A percentile compares a stretch with the other conserved stretches of the same genome.
Evolutionary conservation across 2,113 vertebrate genomes (phyloP).

Genomic region (Motacilla tschutschensis): DNA sequence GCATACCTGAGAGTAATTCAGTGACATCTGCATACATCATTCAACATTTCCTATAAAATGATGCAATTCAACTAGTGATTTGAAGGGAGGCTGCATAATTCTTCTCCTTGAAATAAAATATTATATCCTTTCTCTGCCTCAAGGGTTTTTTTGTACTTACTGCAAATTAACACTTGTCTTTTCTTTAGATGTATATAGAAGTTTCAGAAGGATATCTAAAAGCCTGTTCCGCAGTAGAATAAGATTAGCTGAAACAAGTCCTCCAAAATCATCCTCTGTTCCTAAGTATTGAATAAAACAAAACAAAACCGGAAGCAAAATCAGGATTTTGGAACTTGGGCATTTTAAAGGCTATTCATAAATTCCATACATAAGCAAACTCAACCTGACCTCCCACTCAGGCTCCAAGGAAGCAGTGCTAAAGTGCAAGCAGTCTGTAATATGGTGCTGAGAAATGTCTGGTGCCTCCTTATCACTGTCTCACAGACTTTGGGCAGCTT

Average conservation of each 20-base stretch:
- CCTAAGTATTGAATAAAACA: slow-evolving; percentile 61
- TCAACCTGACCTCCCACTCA: neutral
- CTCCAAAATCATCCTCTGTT: slow-evolving; percentile 90
- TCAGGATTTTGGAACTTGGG: neutral
- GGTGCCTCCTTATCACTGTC: neutral
- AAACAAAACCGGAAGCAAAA: neutral
- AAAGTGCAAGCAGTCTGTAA: neutral
- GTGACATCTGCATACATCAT: neutral
- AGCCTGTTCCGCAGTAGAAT: slow-evolving; percentile 93
- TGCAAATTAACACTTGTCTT: slow-evolving; percentile 90
- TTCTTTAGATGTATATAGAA: slow-evolving; percentile 92
- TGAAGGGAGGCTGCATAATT: neutral
- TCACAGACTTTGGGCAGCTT: neutral
- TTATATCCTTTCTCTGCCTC: neutral
- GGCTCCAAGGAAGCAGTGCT: neutral
- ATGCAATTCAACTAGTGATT: neutral
- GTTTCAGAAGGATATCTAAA: slow-evolving; percentile 90
- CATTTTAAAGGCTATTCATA: neutral
- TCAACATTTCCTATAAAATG: neutral
- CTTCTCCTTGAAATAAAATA: neutral
- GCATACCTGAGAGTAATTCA: neutral
- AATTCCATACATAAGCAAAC: neutral
- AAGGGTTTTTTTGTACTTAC: slow-evolving; percentile 72
- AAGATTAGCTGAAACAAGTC: slow-evolving; percentile 91
- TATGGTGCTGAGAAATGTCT: neutral